Conservation (phyloP, 2,797 vertebrate species). For the Macropus fuliginosus region DNA sequence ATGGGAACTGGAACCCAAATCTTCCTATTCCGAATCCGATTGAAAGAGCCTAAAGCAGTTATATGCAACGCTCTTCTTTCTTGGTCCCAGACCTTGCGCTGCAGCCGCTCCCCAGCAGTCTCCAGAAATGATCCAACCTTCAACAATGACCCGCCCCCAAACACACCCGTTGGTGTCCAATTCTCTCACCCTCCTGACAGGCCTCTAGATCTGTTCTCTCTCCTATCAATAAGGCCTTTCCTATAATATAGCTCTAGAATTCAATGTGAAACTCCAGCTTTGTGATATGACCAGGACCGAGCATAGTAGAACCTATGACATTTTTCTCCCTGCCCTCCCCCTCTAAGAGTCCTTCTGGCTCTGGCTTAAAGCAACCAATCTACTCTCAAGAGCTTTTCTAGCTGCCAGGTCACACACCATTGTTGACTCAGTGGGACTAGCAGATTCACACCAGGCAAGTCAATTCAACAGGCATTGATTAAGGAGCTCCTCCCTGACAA, state of each 20-base stretch:
- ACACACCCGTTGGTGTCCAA: neutral
- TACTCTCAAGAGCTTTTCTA: neutral
- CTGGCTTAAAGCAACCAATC: neutral
- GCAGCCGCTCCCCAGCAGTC: neutral
- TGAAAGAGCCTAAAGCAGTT: neutral
- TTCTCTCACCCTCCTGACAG: neutral
- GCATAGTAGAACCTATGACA: neutral
- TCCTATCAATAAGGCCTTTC: neutral
- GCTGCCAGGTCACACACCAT: neutral
- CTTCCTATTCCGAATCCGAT: neutral
- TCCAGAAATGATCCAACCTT: neutral
- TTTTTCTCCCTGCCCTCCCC: too few relatives aligned
- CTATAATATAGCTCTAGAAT: neutral
- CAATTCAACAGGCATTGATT: neutral
- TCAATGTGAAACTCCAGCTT: neutral
- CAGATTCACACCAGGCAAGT: neutral
- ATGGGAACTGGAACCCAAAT: neutral
- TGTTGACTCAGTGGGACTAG: neutral
- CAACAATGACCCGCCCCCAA: neutral
- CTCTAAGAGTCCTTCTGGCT: neutral
- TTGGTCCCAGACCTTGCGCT: too few relatives aligned
- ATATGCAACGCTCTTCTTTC: too few relatives aligned
- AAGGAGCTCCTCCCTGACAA: neutral
- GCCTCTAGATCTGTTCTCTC: neutral
- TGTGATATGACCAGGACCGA: neutral